phyloP scores from a whole-genome alignment of 2,888 invertebrate species.

The Zaprionus bogoriensis region DNA sequence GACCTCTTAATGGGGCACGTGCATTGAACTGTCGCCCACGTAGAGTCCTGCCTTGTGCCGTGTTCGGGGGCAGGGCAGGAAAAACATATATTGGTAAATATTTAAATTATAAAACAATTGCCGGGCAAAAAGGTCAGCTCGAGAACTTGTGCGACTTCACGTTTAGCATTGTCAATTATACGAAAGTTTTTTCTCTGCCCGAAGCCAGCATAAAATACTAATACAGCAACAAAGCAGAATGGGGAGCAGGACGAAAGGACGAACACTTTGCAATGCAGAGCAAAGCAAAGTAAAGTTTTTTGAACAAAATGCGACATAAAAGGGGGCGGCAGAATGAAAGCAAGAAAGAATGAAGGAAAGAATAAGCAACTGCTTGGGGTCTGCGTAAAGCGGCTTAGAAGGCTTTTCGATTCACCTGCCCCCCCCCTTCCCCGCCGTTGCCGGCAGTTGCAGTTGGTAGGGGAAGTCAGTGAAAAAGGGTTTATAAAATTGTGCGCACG shows the following conservation, averaged over 20 bases:
- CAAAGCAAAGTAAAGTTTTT: conserved; percentile 21
- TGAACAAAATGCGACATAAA: conserved; percentile 57
- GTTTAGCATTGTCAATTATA: conserved; percentile 51
- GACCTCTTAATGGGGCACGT: conserved; percentile 41
- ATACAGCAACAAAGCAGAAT: conserved; percentile 7
- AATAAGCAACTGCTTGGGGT: conserved; percentile 42
- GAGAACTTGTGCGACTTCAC: conserved; percentile 43
- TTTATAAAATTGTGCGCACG: conserved; percentile 53
- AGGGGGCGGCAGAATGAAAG: conserved; percentile 21
- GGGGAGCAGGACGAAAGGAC: conserved; percentile 2
- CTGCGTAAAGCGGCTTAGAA: conserved; percentile 48
- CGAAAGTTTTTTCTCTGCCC: conserved; percentile 25
- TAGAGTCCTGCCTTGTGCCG: background rate
- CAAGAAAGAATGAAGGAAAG: conserved; percentile 5
- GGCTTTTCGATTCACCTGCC: conserved; percentile 52
- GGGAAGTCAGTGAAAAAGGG: conserved; percentile 34
- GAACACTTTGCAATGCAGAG: conserved; percentile 60
- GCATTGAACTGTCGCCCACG: conserved; percentile 50
- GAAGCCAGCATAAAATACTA: conserved; percentile 20
- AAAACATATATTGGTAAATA: conserved; percentile 34
- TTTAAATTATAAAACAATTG: conserved; percentile 60
- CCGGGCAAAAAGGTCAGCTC: conserved; percentile 29
- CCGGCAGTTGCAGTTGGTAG: conserved; percentile 10
- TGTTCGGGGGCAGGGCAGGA: background rate
- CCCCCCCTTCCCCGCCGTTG: background rate